Evolutionary conservation across 2,888 invertebrate species (phyloP), one percentile per base, ranked within the genome.

Genomic region (Oscheius sp.): DNA sequence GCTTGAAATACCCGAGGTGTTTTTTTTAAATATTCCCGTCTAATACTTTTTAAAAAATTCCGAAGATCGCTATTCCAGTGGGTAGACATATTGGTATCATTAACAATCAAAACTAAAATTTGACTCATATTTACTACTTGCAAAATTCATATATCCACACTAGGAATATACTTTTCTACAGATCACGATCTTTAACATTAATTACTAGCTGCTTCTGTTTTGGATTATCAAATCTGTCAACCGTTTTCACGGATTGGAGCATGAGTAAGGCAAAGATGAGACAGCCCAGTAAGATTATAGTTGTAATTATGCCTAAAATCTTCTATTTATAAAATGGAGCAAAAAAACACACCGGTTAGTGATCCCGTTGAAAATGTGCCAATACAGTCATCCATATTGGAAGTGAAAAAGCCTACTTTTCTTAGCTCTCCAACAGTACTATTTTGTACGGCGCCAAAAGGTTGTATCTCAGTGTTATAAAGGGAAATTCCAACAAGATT

Each of bases 151-250:
- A 35, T 3, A 35, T 35, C 9, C 35, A 9, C 35, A 35, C 35
- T 35, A 35, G 5, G 35, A n/a, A 35, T 35, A 35, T 35, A 35
- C 35, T 35, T n/a, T n/a, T n/a, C n/a, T 35, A 35, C 5, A 35
- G 35, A 9, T 35, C 9, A 35, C 49, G 13, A 13, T 49, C 49
- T 21, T 49, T 49, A 21, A 21, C 49, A 71, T 86, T 89, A 71
- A 90, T 88, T 27, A 88, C 87, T 27, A 98, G 94, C 2, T 95
- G 94, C 90, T 98, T 98, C 78, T 96, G 96, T 90, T 98, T 98
- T 25, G 98, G 95, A 90, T 99, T 98, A 89, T 99, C 98, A 89
- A 96, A 99, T 83, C 95, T 92, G 91, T 98, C 98, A 94, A 95
- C 96, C 45, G 96, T 96, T 86, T 93, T 93, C 84, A 99, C 95